A percentile compares a stretch with the other conserved stretches of the same genome.
phyloP scores from a whole-genome alignment of 2,888 invertebrate genomes.

The Timema cristinae region DNA sequence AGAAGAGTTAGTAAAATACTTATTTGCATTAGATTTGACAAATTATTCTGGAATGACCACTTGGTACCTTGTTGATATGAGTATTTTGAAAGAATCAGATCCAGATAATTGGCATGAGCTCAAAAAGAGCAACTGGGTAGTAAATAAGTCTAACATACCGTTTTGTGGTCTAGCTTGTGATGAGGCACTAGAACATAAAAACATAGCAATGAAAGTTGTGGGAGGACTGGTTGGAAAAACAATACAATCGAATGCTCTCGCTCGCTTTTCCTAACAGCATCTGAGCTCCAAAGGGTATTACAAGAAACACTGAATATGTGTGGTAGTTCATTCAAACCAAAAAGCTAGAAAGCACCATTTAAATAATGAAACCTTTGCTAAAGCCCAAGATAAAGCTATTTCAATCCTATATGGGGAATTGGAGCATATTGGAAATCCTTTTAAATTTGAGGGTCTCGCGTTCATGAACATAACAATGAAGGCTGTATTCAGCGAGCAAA shows the following conservation, averaged over 20 bases:
- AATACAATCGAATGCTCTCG: constrained; percentile 13
- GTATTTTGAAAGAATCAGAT: neutral
- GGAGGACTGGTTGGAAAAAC: constrained; percentile 18
- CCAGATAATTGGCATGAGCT: constrained; percentile 9
- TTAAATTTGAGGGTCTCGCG: neutral
- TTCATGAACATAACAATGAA: constrained; percentile 2
- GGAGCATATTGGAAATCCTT: neutral
- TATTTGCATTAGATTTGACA: too few species aligned
- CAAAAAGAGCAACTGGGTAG: neutral
- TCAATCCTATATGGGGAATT: neutral
- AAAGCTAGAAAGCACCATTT: constrained; percentile 18
- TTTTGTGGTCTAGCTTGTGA: constrained; percentile 18
- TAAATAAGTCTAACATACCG: constrained; percentile 17
- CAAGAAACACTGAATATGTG: constrained; percentile 11
- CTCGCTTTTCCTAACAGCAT: constrained; percentile 18
- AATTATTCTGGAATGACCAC: constrained; percentile 18
- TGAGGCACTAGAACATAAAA: constrained; percentile 18
- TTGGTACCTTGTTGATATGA: constrained; percentile 19
- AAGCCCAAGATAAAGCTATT: constrained; percentile 14
- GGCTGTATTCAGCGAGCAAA: neutral
- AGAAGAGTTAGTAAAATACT: too few species aligned
- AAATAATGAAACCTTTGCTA: constrained; percentile 1
- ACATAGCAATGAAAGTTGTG: constrained; percentile 18
- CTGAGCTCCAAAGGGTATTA: constrained; percentile 10
- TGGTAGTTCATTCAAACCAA: constrained; percentile 8